Evolutionary conservation across 2,888 invertebrate genomes (phyloP), one percentile per base, ranked within the genome.

Genomic region (Eucriotettix oculatus): DNA sequence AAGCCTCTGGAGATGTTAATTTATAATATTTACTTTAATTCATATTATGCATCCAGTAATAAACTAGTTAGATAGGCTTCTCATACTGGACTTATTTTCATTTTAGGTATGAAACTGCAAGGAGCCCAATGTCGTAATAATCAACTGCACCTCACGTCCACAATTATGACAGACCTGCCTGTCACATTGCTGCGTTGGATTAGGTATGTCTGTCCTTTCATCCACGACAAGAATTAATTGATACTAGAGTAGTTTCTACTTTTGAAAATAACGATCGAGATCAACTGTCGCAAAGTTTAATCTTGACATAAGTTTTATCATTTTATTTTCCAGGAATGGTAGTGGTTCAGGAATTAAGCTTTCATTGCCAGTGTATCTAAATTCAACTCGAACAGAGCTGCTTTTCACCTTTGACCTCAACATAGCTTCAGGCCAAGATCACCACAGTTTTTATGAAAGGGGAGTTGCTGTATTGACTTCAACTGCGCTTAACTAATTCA

Each of bases 401-500:
- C 78, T 99, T 65, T 98, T 98, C 76, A 96, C 96, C 0, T 87
- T 99, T 61, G 92, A 97, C 69, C 83, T 99, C 72, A 88, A 91
- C 68, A 87, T 95, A 59, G 90, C 90, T 57, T 84, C 91, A 56
- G 90, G 89, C 48, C 91, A 93, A 72, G 93, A 93, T 70, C 89
- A 87, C 59, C 94, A 94, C 73, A 93, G 92, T 73, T 98, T 99
- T 81, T 98, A 97, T 76, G 97, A 99, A 75, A 81, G 99, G 59
- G 99, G 99, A 66, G 98, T 99, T 40, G 98, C 98, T 57, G 82
- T 99, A 54, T 83, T 97, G 70, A 92, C 94, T 29, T 97, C 97
- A 54, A 92, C 93, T 52, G 86, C 90, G 64, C 82, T 94, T 67
- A 91, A 91, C 74, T 89, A 81, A 62, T 9, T 16, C 5, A 48